Percentiles rank a stretch among this genome's conserved stretches.
phyloP scores from a whole-genome alignment of 2,113 vertebrate species.

The Trematocara marginatum region DNA sequence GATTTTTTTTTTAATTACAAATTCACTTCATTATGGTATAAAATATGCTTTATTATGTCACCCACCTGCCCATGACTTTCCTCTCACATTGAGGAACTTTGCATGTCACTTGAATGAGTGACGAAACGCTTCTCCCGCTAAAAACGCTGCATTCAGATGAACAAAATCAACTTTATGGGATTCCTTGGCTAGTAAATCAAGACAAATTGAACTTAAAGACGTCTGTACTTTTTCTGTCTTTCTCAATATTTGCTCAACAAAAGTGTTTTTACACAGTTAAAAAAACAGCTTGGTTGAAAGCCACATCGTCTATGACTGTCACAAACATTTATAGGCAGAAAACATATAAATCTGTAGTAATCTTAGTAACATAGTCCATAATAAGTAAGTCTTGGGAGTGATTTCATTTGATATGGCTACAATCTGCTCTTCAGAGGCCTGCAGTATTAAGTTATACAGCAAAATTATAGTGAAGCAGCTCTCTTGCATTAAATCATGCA shows the following conservation, averaged over 20 bases:
- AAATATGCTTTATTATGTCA: not conserved
- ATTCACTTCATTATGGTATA: not conserved
- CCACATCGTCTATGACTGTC: fast-evolving
- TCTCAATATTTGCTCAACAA: not conserved
- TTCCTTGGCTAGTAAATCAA: not conserved
- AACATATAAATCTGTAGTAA: not conserved
- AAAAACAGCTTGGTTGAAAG: not conserved
- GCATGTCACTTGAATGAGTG: not conserved
- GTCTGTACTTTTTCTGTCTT: not conserved
- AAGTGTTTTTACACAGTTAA: not conserved
- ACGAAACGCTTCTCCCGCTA: not conserved
- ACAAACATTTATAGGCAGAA: not conserved
- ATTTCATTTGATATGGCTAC: not conserved
- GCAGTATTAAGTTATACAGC: not conserved
- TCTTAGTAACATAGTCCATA: not conserved
- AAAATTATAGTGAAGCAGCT: not conserved
- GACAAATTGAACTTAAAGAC: not conserved
- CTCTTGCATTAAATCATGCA: not conserved
- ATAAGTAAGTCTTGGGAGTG: not conserved
- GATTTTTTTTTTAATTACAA: not conserved
- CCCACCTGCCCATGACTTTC: not conserved
- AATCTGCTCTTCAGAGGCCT: not conserved
- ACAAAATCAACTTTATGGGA: not conserved
- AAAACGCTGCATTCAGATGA: not conserved
- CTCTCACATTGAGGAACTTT: not conserved